Conservation (phyloP, 2,113 vertebrate genomes). For the Burhinus bistriatus region DNA sequence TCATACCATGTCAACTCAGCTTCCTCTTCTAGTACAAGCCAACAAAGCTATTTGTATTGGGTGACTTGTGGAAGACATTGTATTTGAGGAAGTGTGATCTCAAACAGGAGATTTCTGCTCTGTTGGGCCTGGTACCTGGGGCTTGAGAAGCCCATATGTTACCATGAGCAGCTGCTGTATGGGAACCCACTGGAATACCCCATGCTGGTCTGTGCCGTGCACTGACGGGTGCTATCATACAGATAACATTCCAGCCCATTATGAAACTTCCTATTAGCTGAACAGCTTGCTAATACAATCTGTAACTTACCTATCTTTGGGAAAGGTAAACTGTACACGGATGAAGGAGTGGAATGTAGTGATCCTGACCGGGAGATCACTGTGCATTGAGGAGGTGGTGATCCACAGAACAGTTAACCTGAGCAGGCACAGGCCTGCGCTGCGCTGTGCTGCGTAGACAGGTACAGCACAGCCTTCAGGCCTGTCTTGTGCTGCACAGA, state of each 20-base stretch:
- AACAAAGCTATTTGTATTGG: neutral
- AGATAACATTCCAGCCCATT: neutral
- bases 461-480: neutral
- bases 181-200: neutral
- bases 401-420: neutral
- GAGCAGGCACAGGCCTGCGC: rapidly evolving
- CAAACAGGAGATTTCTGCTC: neutral
- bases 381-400: neutral
- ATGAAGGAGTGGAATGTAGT: neutral
- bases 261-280: neutral
- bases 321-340: neutral
- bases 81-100: neutral
- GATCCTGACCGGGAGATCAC: neutral
- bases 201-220: neutral
- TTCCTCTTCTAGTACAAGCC: neutral
- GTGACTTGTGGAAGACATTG: neutral
- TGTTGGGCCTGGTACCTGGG: neutral
- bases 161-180: neutral
- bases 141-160: neutral
- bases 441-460: neutral
- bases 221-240: neutral
- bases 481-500: neutral
- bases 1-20: neutral
- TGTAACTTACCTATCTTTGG: neutral
- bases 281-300: neutral